A percentile compares a stretch with the other conserved stretches of the same genome.
Evolutionary conservation across 2,113 vertebrate species (phyloP).

Genomic region (Podilymbus podiceps): DNA sequence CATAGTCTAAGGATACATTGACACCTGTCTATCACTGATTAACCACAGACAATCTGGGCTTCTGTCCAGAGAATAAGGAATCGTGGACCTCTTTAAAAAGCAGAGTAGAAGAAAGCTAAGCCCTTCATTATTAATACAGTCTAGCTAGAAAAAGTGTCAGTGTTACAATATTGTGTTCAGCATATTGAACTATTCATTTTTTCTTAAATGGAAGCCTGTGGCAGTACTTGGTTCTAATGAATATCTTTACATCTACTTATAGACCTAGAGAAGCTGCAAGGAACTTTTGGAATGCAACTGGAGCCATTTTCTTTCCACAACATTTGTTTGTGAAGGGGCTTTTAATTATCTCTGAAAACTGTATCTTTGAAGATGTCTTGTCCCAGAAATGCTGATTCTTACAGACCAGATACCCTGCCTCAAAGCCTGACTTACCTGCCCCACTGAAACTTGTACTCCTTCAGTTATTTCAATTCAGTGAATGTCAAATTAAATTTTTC

Average conservation of each 20-base stretch:
- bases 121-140: not conserved
- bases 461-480: not conserved
- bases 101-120: not conserved
- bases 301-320: not conserved
- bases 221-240: not conserved
- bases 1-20: accelerated
- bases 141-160: not conserved
- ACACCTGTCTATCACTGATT: not conserved
- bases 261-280: not conserved
- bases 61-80: not conserved
- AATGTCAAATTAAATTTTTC: not conserved
- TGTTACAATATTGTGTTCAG: not conserved
- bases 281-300: not conserved
- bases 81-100: not conserved
- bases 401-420: not conserved
- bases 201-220: not conserved
- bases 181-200: not conserved
- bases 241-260: not conserved
- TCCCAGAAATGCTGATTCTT: not conserved
- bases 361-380: not conserved
- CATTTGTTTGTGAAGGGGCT: not conserved
- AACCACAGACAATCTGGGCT: not conserved
- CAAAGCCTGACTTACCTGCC: not conserved
- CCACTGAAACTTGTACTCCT: not conserved
- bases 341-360: not conserved